Percentiles rank a stretch among this genome's conserved stretches.
Evolutionary conservation across 2,888 invertebrate species (phyloP).

Genomic region (Sclerodermus sp.): DNA sequence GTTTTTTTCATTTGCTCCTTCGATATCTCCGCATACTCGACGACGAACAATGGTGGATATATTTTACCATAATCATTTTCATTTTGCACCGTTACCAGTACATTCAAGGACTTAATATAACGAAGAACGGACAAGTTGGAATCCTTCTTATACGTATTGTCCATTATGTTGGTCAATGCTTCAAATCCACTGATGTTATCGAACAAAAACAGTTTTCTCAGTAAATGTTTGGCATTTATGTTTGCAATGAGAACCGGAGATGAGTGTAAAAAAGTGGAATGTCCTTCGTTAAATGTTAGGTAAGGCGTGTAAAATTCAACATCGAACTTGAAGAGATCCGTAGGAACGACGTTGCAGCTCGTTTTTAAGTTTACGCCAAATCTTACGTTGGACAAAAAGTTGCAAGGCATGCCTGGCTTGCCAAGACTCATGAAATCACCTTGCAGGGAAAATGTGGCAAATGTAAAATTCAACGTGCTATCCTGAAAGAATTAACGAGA

Average conservation of each 20-base stretch:
- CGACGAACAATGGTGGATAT: conserved; percentile 63
- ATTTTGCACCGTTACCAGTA: conserved; percentile 53
- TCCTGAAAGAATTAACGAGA: conserved; percentile 42
- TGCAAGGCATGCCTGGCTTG: conserved; percentile 43
- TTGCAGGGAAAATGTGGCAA: conserved; percentile 52
- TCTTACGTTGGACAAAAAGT: conserved; percentile 48
- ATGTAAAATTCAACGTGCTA: conserved; percentile 56
- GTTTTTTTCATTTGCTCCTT: conserved; percentile 53
- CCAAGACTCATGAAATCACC: conserved; percentile 55
- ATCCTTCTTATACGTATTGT: conserved; percentile 30
- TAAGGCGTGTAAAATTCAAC: conserved; percentile 62
- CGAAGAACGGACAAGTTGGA: conserved; percentile 41
- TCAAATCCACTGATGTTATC: conserved; percentile 61
- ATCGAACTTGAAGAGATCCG: conserved; percentile 50
- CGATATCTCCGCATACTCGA: conserved; percentile 63
- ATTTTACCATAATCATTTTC: conserved; percentile 61
- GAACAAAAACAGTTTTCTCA: conserved; percentile 69
- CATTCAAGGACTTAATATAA: conserved; percentile 52
- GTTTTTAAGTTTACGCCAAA: conserved; percentile 55
- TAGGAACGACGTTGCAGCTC: conserved; percentile 47
- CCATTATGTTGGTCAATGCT: conserved; percentile 30
- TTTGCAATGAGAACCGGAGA: conserved; percentile 64
- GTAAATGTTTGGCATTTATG: conserved; percentile 57
- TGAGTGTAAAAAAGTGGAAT: conserved; percentile 58
- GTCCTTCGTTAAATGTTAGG: conserved; percentile 57